phyloP scores from a whole-genome alignment of 2,888 invertebrate species.

The Eupithecia inturbata region DNA sequence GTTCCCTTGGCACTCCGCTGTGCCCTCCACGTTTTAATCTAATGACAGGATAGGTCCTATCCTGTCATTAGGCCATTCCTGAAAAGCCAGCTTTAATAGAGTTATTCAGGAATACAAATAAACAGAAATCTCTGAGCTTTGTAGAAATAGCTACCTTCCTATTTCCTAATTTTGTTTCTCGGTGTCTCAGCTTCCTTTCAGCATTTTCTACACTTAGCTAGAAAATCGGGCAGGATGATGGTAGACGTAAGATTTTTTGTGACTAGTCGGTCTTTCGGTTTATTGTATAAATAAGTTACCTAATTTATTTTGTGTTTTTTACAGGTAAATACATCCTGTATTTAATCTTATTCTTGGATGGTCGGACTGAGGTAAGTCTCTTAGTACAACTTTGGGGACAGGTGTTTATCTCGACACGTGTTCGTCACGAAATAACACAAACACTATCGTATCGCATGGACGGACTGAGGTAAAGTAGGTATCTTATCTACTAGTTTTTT shows the following conservation, averaged over 20 bases:
- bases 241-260: background rate
- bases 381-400: background rate
- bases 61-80: too few species aligned
- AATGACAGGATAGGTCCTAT: background rate
- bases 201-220: background rate
- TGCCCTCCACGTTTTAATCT: background rate
- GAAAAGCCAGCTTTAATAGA: background rate
- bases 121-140: background rate
- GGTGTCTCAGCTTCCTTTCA: background rate
- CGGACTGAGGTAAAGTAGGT: background rate
- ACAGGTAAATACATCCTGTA: background rate
- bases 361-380: background rate
- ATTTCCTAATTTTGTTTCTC: background rate
- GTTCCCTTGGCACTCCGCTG: background rate
- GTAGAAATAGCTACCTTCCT: background rate
- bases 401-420: background rate
- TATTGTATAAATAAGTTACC: background rate
- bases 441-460: background rate
- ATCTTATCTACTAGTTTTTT: background rate
- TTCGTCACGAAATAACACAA: background rate
- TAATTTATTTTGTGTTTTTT: background rate
- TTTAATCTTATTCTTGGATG: background rate
- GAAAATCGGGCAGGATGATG: background rate
- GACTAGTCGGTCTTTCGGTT: background rate
- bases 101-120: background rate